phyloP scores from a whole-genome alignment of 2,797 vertebrate species.

The Propithecus perrieri region DNA sequence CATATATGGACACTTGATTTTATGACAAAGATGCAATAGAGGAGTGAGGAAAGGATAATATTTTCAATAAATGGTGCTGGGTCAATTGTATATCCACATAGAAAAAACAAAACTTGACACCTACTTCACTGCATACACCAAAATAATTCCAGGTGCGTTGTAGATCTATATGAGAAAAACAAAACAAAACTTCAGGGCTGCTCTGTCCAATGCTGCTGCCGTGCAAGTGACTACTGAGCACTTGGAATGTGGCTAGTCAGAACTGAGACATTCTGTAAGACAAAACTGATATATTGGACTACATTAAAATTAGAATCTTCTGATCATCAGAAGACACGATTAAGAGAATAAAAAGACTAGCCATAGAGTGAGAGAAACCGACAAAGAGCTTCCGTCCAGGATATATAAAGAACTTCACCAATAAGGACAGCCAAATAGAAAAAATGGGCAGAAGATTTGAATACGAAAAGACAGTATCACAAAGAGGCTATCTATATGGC shows the following conservation, averaged over 20 bases:
- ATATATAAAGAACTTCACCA: not conserved
- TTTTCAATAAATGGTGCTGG: slow-evolving; percentile 4
- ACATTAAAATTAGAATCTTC: not conserved
- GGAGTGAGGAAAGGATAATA: not conserved
- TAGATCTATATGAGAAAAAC: not conserved
- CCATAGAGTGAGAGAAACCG: not conserved
- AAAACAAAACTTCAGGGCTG: not conserved
- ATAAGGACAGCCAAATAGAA: not conserved
- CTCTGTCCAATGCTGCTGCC: not conserved
- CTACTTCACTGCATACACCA: not conserved
- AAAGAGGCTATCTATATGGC: not conserved
- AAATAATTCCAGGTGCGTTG: not conserved
- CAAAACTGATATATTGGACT: not conserved
- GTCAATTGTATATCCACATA: not conserved
- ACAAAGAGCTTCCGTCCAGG: not conserved
- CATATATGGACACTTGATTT: not conserved
- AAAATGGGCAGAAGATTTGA: not conserved
- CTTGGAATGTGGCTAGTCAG: not conserved
- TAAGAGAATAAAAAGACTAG: not conserved
- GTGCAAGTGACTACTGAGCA: not conserved
- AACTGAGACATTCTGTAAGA: not conserved
- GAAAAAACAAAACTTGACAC: not conserved
- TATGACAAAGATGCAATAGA: not conserved
- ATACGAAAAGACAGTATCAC: not conserved
- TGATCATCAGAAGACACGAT: not conserved